phyloP scores from a whole-genome alignment of 2,797 vertebrate species.

The Microctenopoma lineatum region DNA sequence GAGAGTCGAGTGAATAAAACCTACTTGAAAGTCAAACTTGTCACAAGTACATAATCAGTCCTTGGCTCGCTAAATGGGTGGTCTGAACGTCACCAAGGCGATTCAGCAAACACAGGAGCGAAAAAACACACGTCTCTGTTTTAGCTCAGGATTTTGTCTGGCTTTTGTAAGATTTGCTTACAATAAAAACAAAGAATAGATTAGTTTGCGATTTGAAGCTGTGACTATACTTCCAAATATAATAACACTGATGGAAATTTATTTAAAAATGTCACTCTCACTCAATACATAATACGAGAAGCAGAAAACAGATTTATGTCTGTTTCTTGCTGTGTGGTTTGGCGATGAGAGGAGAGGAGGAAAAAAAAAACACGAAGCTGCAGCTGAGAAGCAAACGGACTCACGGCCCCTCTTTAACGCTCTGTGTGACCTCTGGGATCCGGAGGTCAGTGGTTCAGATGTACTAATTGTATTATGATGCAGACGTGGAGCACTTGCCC shows the following conservation, averaged over 20 bases:
- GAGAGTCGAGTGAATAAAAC: slow-evolving; percentile 35
- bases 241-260: slow-evolving; percentile 52
- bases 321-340: slow-evolving; percentile 51
- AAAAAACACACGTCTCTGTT: slow-evolving; percentile 55
- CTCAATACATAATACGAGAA: slow-evolving; percentile 20
- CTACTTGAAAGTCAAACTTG: slow-evolving; percentile 50
- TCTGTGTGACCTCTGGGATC: slow-evolving; percentile 60
- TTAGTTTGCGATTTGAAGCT: slow-evolving; percentile 52
- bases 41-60: slow-evolving; percentile 63
- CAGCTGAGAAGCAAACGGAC: slow-evolving; percentile 50
- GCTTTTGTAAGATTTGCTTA: slow-evolving; percentile 48
- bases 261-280: slow-evolving; percentile 51
- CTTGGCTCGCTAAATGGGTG: slow-evolving; percentile 68
- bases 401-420: slow-evolving; percentile 30
- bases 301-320: slow-evolving; percentile 61
- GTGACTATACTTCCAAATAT: slow-evolving; percentile 48
- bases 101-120: slow-evolving; percentile 69
- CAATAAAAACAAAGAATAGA: slow-evolving; percentile 64
- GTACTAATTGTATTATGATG: slow-evolving; percentile 94
- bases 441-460: slow-evolving; percentile 89
- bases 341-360: slow-evolving; percentile 5
- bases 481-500: slow-evolving; percentile 90
- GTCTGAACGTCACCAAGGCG: slow-evolving; percentile 68
- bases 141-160: slow-evolving; percentile 46
- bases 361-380: slow-evolving; percentile 19